phyloP scores from a whole-genome alignment of 2,888 invertebrate genomes.

The Eupithecia subumbrata region DNA sequence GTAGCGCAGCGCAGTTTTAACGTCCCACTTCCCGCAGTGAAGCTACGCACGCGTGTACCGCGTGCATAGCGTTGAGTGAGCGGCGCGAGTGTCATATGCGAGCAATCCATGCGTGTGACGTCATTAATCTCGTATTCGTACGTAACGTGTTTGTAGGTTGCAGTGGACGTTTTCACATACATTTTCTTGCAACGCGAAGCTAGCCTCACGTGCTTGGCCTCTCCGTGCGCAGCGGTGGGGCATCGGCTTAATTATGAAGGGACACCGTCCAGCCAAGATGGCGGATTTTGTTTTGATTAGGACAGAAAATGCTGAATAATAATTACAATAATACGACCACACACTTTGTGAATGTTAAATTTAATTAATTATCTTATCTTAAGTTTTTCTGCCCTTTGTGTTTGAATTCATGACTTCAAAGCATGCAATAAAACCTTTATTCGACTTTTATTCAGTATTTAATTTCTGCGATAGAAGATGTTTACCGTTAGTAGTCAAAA shows the following conservation, averaged over 20 bases:
- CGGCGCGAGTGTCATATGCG: too few species aligned
- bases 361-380: background rate
- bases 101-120: too few species aligned
- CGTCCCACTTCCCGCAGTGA: too few species aligned
- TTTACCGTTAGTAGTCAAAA: background rate
- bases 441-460: background rate
- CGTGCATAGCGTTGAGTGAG: too few species aligned
- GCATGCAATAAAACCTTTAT: background rate
- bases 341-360: background rate
- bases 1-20: too few species aligned
- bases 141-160: too few species aligned
- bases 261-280: background rate
- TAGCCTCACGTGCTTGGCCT: too few species aligned
- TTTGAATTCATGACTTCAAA: background rate
- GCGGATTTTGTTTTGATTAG: background rate
- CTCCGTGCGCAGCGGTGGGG: too few species aligned
- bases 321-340: background rate
- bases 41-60: too few species aligned
- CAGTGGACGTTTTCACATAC: too few species aligned
- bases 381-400: background rate
- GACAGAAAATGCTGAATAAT: background rate
- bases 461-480: background rate
- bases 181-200: too few species aligned
- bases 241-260: background rate
- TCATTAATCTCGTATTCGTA: too few species aligned